Evolutionary conservation across 1,140 invertebrate genomes (phyloP).

Genomic region (Lepidurus packardi): DNA sequence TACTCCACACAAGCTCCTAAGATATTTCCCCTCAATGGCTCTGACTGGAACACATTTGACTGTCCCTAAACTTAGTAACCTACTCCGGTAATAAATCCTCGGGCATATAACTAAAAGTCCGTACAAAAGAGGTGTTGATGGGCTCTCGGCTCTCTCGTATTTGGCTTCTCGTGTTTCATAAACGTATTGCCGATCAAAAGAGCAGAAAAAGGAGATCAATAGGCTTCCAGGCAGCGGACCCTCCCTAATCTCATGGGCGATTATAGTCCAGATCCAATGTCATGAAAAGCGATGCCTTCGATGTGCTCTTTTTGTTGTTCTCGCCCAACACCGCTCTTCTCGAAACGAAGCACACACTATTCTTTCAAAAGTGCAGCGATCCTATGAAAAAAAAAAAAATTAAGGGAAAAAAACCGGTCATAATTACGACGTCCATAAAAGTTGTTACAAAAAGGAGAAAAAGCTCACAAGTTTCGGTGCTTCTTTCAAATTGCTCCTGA

Average conservation of each 20-base stretch:
- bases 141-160: not conserved
- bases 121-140: constrained; percentile 15
- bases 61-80: not conserved
- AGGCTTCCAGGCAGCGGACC: constrained; percentile 4
- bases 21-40: not conserved
- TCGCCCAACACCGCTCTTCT: not conserved
- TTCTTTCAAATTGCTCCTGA: not conserved
- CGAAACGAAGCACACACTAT: not conserved
- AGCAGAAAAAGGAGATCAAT: constrained; percentile 3
- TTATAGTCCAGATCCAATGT: constrained; percentile 1
- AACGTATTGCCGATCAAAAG: constrained; percentile 18
- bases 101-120: not conserved
- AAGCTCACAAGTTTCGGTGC: not conserved
- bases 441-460: not conserved
- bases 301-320: not conserved
- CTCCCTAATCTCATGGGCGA: constrained; percentile 6
- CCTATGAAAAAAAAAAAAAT: not conserved
- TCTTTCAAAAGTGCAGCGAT: no score
- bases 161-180: not conserved
- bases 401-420: not conserved
- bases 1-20: not conserved
- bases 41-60: not conserved
- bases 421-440: constrained; percentile 19
- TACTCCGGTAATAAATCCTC: constrained; percentile 4
- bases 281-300: constrained; percentile 9